Evolutionary conservation across 2,888 invertebrate genomes (phyloP).

Genomic region (Keiferia lycopersicella): DNA sequence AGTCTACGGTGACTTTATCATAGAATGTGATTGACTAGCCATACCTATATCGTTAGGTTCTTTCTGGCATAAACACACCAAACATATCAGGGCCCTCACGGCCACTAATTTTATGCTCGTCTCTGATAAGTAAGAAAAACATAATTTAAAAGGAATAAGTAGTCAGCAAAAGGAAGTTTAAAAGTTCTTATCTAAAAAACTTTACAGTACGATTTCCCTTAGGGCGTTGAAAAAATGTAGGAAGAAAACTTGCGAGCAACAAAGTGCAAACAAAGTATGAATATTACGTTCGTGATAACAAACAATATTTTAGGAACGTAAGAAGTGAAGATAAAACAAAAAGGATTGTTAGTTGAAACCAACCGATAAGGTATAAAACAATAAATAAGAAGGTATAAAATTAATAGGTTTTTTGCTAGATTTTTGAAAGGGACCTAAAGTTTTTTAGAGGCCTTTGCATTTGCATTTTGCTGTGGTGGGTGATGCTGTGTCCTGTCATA

Average conservation of each 20-base stretch:
- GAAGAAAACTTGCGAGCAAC: constrained; percentile 15
- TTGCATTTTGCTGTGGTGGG: not conserved
- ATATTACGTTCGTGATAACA: constrained; percentile 30
- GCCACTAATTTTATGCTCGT: too few relatives aligned
- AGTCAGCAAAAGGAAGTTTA: not conserved
- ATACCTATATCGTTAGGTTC: not conserved
- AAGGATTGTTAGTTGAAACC: constrained; percentile 8
- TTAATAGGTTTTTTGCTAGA: too few relatives aligned
- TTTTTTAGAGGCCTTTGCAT: not conserved
- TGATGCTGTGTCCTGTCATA: too few relatives aligned
- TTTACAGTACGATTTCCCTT: constrained; percentile 3
- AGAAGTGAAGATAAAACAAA: constrained; percentile 17
- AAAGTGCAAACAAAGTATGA: constrained; percentile 22
- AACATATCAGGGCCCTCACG: too few relatives aligned
- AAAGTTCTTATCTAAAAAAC: constrained; percentile 4
- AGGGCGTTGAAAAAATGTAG: constrained; percentile 13
- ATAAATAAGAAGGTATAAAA: too few relatives aligned
- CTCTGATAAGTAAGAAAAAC: not conserved
- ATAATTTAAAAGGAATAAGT: too few relatives aligned
- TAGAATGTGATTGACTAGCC: not conserved
- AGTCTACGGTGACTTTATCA: not conserved
- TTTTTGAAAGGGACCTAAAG: too few relatives aligned
- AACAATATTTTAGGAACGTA: constrained; percentile 28
- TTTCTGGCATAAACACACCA: too few relatives aligned
- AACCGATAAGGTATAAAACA: too few relatives aligned